These are phyloP conservation scores for Pogonus chalceus DNA, from an alignment of 1,140 invertebrate genomes.

Conservation along the genomic window DNA sequence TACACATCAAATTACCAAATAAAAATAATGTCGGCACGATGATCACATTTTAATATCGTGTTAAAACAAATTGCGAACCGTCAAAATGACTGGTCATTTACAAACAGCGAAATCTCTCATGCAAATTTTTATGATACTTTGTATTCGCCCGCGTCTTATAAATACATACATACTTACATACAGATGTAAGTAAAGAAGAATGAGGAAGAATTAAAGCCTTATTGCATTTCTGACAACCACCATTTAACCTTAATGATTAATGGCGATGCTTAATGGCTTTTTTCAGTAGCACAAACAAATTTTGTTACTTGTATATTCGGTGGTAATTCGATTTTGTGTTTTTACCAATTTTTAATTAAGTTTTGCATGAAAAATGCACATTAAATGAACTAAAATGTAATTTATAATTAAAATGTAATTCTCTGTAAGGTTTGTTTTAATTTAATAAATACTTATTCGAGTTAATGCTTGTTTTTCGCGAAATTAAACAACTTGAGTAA, in stretches of 20 bases:
- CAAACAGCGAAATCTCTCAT: neutral
- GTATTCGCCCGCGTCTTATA: too few species aligned
- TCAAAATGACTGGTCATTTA: neutral
- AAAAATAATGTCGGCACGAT: too few species aligned
- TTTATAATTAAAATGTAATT: neutral
- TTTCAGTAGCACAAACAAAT: neutral
- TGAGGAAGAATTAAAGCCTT: neutral
- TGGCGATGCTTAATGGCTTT: neutral
- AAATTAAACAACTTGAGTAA: too few species aligned
- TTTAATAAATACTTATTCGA: too few species aligned
- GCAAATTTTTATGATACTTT: too few species aligned
- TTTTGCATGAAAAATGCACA: neutral
- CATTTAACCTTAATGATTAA: neutral
- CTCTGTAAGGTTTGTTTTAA: too few species aligned
- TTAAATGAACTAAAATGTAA: neutral
- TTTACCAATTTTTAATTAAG: neutral
- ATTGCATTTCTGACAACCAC: neutral
- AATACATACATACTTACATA: neutral
- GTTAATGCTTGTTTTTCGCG: too few species aligned
- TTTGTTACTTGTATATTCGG: neutral
- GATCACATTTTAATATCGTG: neutral
- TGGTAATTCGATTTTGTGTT: neutral
- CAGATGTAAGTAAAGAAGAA: neutral
- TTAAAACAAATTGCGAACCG: neutral
- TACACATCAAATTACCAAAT: too few species aligned